Percentiles rank a stretch among this genome's conserved stretches.
Evolutionary conservation across 92 coral and sea anemone genomes (phyloP).

Genomic region (Phymanthus crucifer): DNA sequence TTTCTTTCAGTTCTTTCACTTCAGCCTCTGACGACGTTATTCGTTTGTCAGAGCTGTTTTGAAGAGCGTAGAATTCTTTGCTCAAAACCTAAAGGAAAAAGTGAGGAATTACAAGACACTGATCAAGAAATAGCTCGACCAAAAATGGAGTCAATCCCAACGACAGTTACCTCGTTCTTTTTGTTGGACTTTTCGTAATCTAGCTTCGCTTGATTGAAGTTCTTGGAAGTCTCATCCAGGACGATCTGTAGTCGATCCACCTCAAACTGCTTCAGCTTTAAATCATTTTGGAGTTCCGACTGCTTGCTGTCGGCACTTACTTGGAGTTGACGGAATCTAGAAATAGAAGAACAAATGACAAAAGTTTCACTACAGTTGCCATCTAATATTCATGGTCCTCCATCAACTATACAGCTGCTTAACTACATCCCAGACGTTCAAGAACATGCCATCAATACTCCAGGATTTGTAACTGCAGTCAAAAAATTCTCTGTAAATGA

Average conservation of each 20-base stretch:
- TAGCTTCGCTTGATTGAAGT: constrained; percentile 69
- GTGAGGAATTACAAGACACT: neutral
- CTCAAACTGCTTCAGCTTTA: constrained; percentile 94
- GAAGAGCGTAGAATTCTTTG: constrained; percentile 85
- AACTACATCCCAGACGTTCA: too few relatives aligned
- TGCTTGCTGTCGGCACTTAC: constrained; percentile 79
- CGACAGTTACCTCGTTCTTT: constrained; percentile 79
- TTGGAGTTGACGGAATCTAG: constrained; percentile 87
- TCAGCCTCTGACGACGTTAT: constrained; percentile 69
- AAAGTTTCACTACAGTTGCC: too few relatives aligned
- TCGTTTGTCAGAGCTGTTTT: constrained; percentile 73
- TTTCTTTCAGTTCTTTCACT: constrained; percentile 66
- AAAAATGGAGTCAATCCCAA: neutral
- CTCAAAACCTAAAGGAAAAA: constrained; percentile 63
- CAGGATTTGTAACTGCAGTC: too few relatives aligned
- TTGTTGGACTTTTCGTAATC: constrained; percentile 83
- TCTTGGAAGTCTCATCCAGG: constrained; percentile 76
- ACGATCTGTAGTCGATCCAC: constrained; percentile 86
- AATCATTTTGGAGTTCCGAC: constrained; percentile 83
- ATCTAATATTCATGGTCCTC: too few relatives aligned
- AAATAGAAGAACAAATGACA: neutral
- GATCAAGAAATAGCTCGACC: neutral
- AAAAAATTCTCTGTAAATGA: too few relatives aligned
- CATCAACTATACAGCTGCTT: too few relatives aligned
- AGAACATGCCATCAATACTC: too few relatives aligned